Evolutionary conservation across 2,888 invertebrate genomes (phyloP), one percentile per base, ranked within the genome.

Genomic region (Pharmacophagus antenor): DNA sequence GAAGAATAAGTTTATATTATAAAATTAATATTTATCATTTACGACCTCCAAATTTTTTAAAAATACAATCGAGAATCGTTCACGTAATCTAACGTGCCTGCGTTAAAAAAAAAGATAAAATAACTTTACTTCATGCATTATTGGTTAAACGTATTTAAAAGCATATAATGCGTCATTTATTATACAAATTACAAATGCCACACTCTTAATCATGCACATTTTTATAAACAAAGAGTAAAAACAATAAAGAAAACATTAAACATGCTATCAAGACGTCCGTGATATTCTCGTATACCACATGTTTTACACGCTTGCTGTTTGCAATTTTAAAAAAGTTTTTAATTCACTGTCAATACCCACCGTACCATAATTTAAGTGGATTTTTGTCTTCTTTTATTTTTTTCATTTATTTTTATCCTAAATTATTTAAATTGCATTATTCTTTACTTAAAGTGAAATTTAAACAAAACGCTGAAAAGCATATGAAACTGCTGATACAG

Each of bases 211-310:
- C n/a, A n/a, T n/a, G 37, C 4, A 37, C 7, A 4, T n/a, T n/a
- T 37, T 37, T 37, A 37, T 37, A 37, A 37, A 37, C 37, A 37
- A 37, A n/a, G n/a, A 37, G n/a, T 37, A 37, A n/a, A 37, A 37
- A 37, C 37, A 37, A 37, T n/a, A 37, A 37, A 37, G 7, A 37
- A 37, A 37, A 37, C 3, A 4, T n/a, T 37, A n/a, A 37, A 37
- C 37, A n/a, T 5, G n/a, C n/a, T 37, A 15, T 1, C 31, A 37
- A n/a, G 37, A 37, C 6, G n/a, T 37, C 37, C 37, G 37, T 37
- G 37, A 37, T 37, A 37, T 37, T 37, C n/a, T 37, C 37, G 15
- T 37, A n/a, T 31, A 31, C 10, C 37, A 37, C 37, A 37, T 37
- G n/a, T 6, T 37, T 0, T n/a, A 37, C n/a, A 37, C n/a, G 5